Evolutionary conservation across 2,113 vertebrate species (phyloP).

Genomic region (Saguinus imperator): DNA sequence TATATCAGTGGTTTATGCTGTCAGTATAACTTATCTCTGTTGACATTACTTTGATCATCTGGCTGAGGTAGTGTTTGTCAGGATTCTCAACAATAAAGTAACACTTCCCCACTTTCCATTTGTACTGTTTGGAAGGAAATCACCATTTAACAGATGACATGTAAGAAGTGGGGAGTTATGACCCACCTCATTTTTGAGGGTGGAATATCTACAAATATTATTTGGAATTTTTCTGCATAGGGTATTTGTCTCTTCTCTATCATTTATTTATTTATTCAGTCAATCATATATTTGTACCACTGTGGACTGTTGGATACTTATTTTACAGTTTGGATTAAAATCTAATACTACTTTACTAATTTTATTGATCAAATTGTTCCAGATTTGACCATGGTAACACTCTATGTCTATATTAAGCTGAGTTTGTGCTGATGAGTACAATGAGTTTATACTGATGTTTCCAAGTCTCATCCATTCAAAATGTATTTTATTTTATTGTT

Average conservation of each 20-base stretch:
- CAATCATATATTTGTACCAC: neutral
- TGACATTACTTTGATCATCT: neutral
- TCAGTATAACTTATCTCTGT: neutral
- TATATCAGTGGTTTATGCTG: neutral
- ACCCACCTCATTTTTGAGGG: neutral
- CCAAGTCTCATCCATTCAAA: neutral
- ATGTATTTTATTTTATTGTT: too few relatives aligned
- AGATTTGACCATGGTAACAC: neutral
- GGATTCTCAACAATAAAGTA: neutral
- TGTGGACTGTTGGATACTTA: neutral
- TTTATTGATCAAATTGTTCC: neutral
- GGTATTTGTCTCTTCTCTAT: neutral
- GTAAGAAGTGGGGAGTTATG: neutral
- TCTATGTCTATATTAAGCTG: neutral
- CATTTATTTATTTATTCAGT: neutral
- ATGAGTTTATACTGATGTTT: neutral
- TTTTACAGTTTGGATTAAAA: neutral
- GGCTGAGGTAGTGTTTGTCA: neutral
- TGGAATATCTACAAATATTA: neutral
- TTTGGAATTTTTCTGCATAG: neutral
- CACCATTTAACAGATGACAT: neutral
- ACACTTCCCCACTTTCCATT: neutral
- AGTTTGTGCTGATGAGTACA: too few relatives aligned
- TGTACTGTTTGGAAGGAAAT: neutral
- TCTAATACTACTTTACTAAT: neutral